Conservation (phyloP, 2,113 vertebrate species). For the Scopus umbretta region DNA sequence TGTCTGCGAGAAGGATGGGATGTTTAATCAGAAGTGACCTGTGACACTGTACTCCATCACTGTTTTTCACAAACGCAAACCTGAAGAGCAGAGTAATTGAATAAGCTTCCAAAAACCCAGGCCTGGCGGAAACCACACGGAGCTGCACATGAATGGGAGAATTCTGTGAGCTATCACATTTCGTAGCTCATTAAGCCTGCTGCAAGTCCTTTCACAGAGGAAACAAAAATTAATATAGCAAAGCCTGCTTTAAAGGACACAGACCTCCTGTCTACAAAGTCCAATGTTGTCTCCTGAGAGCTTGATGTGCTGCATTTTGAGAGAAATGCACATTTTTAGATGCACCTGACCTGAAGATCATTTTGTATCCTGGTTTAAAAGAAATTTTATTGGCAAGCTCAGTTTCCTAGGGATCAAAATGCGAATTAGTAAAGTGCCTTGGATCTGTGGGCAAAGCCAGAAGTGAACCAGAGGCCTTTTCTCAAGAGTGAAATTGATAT, state of each 20-base stretch:
- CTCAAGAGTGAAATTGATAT: neutral
- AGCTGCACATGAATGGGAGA: constrained; percentile 8
- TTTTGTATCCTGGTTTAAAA: neutral
- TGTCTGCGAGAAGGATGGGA: constrained; percentile 80
- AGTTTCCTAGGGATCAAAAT: neutral
- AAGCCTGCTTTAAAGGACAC: neutral
- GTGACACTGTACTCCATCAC: constrained; percentile 1
- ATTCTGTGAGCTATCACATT: neutral
- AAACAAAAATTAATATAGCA: neutral
- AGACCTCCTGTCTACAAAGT: neutral
- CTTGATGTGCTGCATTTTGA: neutral
- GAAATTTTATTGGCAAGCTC: neutral
- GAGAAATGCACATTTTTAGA: neutral
- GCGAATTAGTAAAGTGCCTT: neutral
- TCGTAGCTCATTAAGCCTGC: constrained; percentile 9
- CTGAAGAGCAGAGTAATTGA: constrained; percentile 29
- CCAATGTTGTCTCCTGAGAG: neutral
- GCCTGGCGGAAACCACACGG: constrained; percentile 8
- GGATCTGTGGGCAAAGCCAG: neutral
- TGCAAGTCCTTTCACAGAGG: neutral
- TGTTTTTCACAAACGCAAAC: neutral
- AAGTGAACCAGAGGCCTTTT: neutral
- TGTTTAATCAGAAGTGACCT: constrained; percentile 65
- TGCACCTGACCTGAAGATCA: neutral
- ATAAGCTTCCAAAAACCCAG: constrained; percentile 26